Evolutionary conservation across 1,140 invertebrate genomes (phyloP).

Genomic region (Diorhabda carinulata): DNA sequence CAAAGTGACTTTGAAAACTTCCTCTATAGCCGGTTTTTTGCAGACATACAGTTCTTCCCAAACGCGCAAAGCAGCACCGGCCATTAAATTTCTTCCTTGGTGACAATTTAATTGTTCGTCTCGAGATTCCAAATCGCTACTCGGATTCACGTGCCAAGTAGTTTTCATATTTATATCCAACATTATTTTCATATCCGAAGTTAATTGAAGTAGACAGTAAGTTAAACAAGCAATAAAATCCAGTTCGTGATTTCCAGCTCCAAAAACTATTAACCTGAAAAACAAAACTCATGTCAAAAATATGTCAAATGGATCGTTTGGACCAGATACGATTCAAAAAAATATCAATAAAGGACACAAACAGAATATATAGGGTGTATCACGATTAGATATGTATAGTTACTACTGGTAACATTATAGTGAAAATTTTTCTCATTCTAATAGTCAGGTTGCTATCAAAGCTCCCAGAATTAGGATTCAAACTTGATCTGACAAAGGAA

Average conservation of each 20-base stretch:
- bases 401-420: too few species aligned
- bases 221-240: slow-evolving; percentile 95
- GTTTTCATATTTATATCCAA: slow-evolving; percentile 75
- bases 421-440: too few species aligned
- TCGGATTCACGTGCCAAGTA: slow-evolving; percentile 85
- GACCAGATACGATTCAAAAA: too few species aligned
- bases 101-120: slow-evolving; percentile 74
- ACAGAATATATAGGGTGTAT: too few species aligned
- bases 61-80: slow-evolving; percentile 84
- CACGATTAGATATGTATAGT: too few species aligned
- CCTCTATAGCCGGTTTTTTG: slow-evolving; percentile 93
- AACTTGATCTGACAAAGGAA: too few species aligned
- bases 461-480: too few species aligned
- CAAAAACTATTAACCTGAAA: slow-evolving; percentile 77
- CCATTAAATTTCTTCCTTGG: slow-evolving; percentile 82
- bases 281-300: too few species aligned
- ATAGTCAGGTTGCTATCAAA: too few species aligned
- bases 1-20: slow-evolving; percentile 86
- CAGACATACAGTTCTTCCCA: slow-evolving; percentile 97
- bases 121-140: slow-evolving; percentile 63
- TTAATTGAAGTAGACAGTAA: slow-evolving; percentile 92
- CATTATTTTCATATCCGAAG: slow-evolving; percentile 83
- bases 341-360: too few species aligned
- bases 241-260: slow-evolving; percentile 88
- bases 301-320: too few species aligned